Conservation (phyloP, 2,888 invertebrate genomes). For the Pterostichus niger region DNA sequence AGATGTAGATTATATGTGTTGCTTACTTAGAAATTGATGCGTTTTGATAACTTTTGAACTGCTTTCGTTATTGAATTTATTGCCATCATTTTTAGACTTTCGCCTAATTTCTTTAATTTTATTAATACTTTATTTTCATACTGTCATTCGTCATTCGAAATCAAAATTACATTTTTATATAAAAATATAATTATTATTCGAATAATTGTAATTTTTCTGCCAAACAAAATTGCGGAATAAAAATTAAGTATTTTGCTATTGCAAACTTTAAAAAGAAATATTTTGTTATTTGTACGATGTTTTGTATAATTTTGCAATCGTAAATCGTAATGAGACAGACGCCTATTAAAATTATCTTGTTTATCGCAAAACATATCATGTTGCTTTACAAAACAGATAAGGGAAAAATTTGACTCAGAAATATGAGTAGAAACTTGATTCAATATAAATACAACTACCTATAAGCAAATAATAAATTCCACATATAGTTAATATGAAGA, state of each 20-base stretch:
- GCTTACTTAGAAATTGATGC: conserved; percentile 20
- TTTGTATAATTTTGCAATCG: conserved; percentile 26
- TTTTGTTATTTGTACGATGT: no score
- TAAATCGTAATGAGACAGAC: conserved; percentile 32
- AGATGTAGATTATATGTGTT: conserved; percentile 18
- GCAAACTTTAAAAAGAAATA: no score
- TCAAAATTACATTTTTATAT: no score
- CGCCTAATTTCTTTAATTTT: no score
- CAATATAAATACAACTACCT: conserved; percentile 1
- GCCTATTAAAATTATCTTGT: conserved; percentile 46
- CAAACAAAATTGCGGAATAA: no score
- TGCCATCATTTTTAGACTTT: no score
- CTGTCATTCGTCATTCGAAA: no score
- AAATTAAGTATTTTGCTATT: no score
- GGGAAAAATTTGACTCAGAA: conserved; percentile 33
- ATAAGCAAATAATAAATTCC: neutral
- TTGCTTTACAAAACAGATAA: conserved; percentile 28
- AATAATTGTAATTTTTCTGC: no score
- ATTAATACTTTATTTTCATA: no score
- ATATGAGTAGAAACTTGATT: neutral
- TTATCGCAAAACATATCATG: conserved; percentile 34
- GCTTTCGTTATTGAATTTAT: conserved; percentile 2
- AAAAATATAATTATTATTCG: no score
- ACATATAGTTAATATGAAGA: no score
- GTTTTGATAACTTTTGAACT: conserved; percentile 31